phyloP scores from a whole-genome alignment of 2,888 invertebrate species.

The Chironomus riparius region DNA sequence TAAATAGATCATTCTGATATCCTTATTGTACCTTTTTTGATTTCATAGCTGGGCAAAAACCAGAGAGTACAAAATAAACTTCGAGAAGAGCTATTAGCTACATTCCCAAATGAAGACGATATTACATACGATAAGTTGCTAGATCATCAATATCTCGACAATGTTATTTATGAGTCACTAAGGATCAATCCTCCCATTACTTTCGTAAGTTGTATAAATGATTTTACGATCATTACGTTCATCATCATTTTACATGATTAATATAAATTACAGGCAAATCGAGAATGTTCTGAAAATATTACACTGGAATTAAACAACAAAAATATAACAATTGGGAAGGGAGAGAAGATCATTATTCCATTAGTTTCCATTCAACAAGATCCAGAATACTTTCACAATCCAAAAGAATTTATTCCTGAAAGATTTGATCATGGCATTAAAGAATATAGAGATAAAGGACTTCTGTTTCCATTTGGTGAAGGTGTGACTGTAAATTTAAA shows the following conservation, averaged over 20 bases:
- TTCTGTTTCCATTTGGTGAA: slow-evolving; percentile 40
- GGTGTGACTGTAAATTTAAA: no score
- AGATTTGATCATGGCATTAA: slow-evolving; percentile 39
- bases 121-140: slow-evolving; percentile 33
- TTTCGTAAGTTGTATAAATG: not conserved
- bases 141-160: slow-evolving; percentile 35
- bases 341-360: not conserved
- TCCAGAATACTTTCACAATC: slow-evolving; percentile 43
- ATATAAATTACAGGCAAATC: not conserved
- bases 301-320: not conserved
- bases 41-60: slow-evolving; percentile 32
- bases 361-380: slow-evolving; percentile 40
- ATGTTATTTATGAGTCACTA: slow-evolving; percentile 32
- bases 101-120: slow-evolving; percentile 29
- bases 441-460: slow-evolving; percentile 33
- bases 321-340: slow-evolving; percentile 8
- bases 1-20: not conserved
- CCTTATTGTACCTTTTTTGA: not conserved
- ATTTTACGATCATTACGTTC: no score
- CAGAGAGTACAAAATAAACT: slow-evolving; percentile 33
- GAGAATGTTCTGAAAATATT: slow-evolving; percentile 8
- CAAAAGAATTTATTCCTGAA: slow-evolving; percentile 46
- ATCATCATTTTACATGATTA: no score
- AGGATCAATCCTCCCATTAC: slow-evolving; percentile 11
- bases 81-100: slow-evolving; percentile 32